These are phyloP conservation scores for Malachius bipustulatus DNA, from an alignment of 2,888 invertebrate genomes.

Conservation along the genomic window DNA sequence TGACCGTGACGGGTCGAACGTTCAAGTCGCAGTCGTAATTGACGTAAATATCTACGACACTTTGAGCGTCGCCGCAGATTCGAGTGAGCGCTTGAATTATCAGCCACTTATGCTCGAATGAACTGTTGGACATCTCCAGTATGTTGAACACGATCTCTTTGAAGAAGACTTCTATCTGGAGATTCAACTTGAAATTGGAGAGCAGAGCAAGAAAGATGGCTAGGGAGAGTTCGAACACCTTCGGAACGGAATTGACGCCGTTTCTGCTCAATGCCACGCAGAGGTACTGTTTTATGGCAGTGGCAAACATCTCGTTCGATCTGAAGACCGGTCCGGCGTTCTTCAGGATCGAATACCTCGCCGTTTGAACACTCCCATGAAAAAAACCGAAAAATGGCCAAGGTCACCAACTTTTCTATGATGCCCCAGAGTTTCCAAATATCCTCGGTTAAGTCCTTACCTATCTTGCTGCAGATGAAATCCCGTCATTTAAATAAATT, in stretches of 20 bases:
- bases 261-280: conserved; percentile 98
- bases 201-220: conserved; percentile 93
- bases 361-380: too few relatives aligned
- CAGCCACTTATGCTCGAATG: conserved; percentile 99
- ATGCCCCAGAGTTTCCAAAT: too few relatives aligned
- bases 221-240: conserved; percentile 94
- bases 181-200: conserved; percentile 95
- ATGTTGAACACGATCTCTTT: conserved; percentile 99
- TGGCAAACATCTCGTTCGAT: conserved; percentile 95
- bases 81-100: conserved; percentile 84
- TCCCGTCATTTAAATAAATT: too few relatives aligned
- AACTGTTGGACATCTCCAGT: conserved; percentile 90
- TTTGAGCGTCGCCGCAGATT: conserved; percentile 94
- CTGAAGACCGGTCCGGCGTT: conserved; percentile 93
- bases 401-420: too few relatives aligned
- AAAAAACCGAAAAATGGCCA: too few relatives aligned
- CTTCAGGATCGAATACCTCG: conserved; percentile 90
- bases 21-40: conserved; percentile 99
- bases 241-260: conserved; percentile 93
- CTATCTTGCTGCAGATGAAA: too few relatives aligned
- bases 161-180: conserved; percentile 99
- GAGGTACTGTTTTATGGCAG: conserved; percentile 96
- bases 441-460: too few relatives aligned
- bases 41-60: conserved; percentile 98
- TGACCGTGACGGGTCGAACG: conserved; percentile 85